Conservation (phyloP, 2,113 vertebrate species). For the Xiphophorus hellerii region DNA sequence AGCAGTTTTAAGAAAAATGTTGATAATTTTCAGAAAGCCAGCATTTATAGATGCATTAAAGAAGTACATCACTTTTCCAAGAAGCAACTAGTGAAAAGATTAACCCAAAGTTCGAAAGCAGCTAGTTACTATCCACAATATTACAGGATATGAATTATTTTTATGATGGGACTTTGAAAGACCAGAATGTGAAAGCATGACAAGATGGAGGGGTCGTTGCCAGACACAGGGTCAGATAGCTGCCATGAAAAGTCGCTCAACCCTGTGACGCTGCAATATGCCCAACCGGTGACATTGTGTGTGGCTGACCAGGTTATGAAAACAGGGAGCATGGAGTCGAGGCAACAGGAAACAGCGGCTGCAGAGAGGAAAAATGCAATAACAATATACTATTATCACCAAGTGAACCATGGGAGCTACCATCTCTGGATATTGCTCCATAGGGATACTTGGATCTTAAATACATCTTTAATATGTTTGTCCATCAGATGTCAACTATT, state of each 20-base stretch:
- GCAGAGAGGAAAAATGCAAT: constrained; percentile 54
- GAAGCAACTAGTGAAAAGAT: background rate
- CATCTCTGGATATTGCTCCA: constrained; percentile 54
- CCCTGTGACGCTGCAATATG: constrained; percentile 53
- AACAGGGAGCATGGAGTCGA: constrained; percentile 49
- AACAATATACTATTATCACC: constrained; percentile 54
- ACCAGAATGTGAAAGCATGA: constrained; percentile 70
- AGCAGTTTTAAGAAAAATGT: constrained; percentile 2
- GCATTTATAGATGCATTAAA: background rate
- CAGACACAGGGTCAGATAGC: constrained; percentile 70
- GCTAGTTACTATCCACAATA: constrained; percentile 18
- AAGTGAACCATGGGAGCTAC: constrained; percentile 32
- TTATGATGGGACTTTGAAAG: constrained; percentile 47
- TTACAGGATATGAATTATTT: constrained; percentile 57
- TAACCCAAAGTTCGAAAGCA: background rate
- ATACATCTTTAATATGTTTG: constrained; percentile 22
- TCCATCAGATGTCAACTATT: constrained; percentile 7
- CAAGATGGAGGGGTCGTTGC: constrained; percentile 72
- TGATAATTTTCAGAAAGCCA: constrained; percentile 16
- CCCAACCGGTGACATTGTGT: constrained; percentile 40
- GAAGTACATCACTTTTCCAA: background rate
- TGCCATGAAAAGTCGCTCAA: constrained; percentile 65
- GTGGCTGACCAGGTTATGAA: constrained; percentile 73
- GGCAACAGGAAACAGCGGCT: constrained; percentile 74
- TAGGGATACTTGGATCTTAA: constrained; percentile 45